A percentile compares a stretch with the other conserved stretches of the same genome.
Conservation (phyloP, 2,888 invertebrate species). For the Pogonocherus hispidulus region DNA sequence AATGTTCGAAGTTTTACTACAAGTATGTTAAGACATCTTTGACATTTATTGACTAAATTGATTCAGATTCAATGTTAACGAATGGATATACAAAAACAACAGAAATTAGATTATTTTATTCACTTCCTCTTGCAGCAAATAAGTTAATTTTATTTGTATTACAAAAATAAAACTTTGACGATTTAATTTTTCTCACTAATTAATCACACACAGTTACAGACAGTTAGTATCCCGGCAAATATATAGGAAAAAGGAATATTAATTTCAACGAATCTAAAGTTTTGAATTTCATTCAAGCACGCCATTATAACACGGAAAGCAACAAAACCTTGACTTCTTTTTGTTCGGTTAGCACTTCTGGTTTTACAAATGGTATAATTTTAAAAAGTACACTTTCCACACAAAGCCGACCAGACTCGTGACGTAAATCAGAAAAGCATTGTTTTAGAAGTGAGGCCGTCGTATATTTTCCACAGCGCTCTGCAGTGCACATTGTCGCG, state of each 20-base stretch:
- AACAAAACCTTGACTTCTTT: slow-evolving; percentile 52
- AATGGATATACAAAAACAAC: too few relatives aligned
- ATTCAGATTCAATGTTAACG: too few relatives aligned
- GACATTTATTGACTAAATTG: too few relatives aligned
- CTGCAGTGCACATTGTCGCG: slow-evolving; percentile 42
- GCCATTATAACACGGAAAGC: slow-evolving; percentile 44
- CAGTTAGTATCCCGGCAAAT: too few relatives aligned
- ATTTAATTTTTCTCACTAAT: too few relatives aligned
- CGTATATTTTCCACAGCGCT: slow-evolving; percentile 47
- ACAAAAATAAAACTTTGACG: too few relatives aligned
- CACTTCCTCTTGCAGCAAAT: too few relatives aligned
- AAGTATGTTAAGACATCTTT: too few relatives aligned
- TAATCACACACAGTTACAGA: too few relatives aligned
- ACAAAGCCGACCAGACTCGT: slow-evolving; percentile 48
- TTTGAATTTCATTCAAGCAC: slow-evolving; percentile 51
- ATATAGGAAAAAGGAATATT: slow-evolving; percentile 18
- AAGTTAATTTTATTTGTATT: too few relatives aligned
- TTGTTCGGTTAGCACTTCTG: slow-evolving; percentile 59
- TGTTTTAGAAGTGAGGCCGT: slow-evolving; percentile 58
- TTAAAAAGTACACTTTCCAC: slow-evolving; percentile 60
- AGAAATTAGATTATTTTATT: too few relatives aligned
- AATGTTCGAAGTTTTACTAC: too few relatives aligned
- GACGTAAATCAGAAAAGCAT: slow-evolving; percentile 61
- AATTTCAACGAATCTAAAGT: slow-evolving; percentile 35
- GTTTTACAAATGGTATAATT: slow-evolving; percentile 62